Evolutionary conservation across 1,140 invertebrate genomes (phyloP), one percentile per base, ranked within the genome.

Genomic region (Druon quercuslanigerum): DNA sequence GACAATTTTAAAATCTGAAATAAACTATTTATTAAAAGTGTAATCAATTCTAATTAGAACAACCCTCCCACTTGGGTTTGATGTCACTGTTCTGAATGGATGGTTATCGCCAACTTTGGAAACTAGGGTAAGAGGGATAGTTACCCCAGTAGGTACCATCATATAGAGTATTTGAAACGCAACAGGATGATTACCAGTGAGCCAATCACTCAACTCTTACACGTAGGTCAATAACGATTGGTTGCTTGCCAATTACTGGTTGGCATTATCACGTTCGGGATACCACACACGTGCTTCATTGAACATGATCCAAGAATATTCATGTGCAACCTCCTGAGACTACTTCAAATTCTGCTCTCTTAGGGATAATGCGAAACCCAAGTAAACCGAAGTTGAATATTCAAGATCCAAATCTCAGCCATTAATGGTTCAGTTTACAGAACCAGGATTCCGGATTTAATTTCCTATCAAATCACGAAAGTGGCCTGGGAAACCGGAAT

Each of bases 231-330:
- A 66, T 66, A 66, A 40, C 40, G 60, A 66, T 66, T 66, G 60
- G 60, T 66, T 33, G 60, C 5, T n/a, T 66, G 60, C 25, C 60
- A 66, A 66, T 66, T 66, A 40, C 33, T 66, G 60, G 60, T 66
- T 66, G 60, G 20, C 40, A 40, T 66, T 46, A 66, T 40, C 60
- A 66, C 33, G 60, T 66, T 66, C 46, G 13, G 60, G 60, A 40
- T 66, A 40, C 25, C 25, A 66, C 25, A 33, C 20, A 16, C 12
- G 13, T 25, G 14, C n/a, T 66, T 66, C 20, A 33, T 6, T 40
- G 60, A 66, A 66, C 60, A 66, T 66, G 60, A 66, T 33, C 60
- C 60, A 66, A 66, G 60, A 66, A 66, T 66, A 66, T 66, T 66
- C 60, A 66, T 66, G 60, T 25, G 57, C 60, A n/a, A 66, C 17